Evolutionary conservation across 2,113 vertebrate genomes (phyloP).

Genomic region (Ceratotherium simum): DNA sequence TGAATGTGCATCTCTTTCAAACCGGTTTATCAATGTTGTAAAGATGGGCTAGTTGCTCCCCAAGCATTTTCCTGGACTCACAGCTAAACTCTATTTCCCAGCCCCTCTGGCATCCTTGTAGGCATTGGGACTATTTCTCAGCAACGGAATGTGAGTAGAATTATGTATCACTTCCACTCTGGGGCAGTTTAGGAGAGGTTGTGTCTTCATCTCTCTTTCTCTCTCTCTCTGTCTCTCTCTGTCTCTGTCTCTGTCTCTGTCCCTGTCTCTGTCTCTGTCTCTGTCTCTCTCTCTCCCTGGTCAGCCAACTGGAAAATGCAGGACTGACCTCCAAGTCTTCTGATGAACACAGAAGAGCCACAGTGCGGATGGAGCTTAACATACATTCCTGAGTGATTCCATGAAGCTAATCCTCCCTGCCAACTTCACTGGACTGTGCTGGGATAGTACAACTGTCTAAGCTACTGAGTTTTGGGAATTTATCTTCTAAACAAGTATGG

Average conservation of each 20-base stretch:
- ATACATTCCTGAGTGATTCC: not conserved
- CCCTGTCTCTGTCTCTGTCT: not conserved
- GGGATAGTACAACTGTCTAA: not conserved
- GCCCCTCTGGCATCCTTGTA: not conserved
- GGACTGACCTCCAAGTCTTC: not conserved
- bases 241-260: not conserved
- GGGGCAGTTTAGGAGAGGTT: not conserved
- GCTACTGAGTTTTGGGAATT: not conserved
- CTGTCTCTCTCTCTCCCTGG: fast-evolving
- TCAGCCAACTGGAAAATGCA: not conserved
- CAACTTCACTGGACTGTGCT: fast-evolving
- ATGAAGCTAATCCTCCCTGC: not conserved
- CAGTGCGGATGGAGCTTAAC: not conserved
- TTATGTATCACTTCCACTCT: not conserved
- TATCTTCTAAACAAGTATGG: not conserved
- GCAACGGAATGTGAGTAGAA: fast-evolving
- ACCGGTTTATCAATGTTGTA: not conserved
- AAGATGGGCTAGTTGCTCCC: not conserved
- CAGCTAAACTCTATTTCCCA: not conserved
- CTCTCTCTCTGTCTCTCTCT: too few species aligned
- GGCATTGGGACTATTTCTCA: not conserved
- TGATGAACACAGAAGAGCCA: not conserved
- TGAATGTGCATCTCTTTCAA: not conserved
- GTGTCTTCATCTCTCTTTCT: not conserved
- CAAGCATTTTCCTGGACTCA: not conserved